These are phyloP conservation scores for Azemiops feae DNA, from an alignment of 2,113 vertebrate species.

Conservation along the genomic window DNA sequence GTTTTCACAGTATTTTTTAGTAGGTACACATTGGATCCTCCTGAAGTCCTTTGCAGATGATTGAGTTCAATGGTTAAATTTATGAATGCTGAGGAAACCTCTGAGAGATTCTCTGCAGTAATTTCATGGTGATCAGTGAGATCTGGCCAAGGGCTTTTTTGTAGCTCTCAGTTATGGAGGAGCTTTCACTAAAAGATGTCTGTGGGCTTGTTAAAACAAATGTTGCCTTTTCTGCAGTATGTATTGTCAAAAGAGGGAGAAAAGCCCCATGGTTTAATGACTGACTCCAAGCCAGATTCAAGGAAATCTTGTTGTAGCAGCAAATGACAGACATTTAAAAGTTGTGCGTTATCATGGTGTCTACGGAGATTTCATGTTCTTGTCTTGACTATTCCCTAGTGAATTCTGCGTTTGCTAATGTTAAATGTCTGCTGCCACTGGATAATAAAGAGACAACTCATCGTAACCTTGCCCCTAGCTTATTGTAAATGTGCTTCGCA, in stretches of 20 bases:
- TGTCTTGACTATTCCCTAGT: background rate
- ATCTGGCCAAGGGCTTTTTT: background rate
- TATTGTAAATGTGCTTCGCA: background rate
- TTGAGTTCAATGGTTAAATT: background rate
- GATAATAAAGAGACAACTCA: background rate
- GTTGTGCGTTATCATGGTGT: background rate
- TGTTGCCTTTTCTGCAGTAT: background rate
- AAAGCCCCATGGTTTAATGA: background rate
- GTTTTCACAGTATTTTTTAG: background rate
- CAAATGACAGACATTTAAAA: background rate
- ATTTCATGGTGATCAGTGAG: background rate
- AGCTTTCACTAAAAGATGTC: background rate
- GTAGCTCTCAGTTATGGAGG: background rate
- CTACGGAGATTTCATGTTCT: background rate
- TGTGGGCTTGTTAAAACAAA: background rate
- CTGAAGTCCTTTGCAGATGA: background rate
- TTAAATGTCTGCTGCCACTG: background rate
- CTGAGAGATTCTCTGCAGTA: background rate
- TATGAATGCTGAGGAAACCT: background rate
- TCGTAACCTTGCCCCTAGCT: background rate
- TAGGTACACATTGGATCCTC: background rate
- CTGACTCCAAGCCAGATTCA: background rate
- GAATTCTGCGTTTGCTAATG: slow-evolving; percentile 8
- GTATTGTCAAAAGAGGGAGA: background rate
- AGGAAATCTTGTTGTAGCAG: background rate